Percentiles rank a stretch among this genome's conserved stretches.
Conservation (phyloP, 2,113 vertebrate species). For the Euleptes europaea region DNA sequence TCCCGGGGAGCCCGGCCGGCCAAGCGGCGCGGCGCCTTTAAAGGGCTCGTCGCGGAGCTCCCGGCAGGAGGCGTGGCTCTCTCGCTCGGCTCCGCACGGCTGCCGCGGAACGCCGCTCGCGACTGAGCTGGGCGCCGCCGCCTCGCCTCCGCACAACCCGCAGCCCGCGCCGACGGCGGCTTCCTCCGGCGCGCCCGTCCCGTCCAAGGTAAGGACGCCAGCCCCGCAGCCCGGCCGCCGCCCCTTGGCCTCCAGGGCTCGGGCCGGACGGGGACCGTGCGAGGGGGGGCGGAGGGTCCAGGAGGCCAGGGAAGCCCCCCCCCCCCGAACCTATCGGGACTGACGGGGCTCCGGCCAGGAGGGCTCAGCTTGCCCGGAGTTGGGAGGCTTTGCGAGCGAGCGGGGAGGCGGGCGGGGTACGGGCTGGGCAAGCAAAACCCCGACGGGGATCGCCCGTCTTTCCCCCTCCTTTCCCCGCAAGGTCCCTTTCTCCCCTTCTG, state of each 20-base stretch:
- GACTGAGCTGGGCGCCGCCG: constrained; percentile 47
- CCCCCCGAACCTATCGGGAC: background rate
- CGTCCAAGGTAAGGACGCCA: constrained; percentile 57
- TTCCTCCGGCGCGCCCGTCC: constrained; percentile 31
- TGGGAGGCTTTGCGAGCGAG: constrained; percentile 16
- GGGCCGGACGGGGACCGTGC: background rate
- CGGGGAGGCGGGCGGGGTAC: background rate
- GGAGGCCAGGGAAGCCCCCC: background rate
- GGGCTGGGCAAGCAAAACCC: background rate
- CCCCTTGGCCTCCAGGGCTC: background rate
- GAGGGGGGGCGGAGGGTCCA: background rate
- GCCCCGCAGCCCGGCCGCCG: background rate
- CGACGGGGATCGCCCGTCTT: background rate
- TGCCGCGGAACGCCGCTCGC: constrained; percentile 28
- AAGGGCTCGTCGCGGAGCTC: constrained; percentile 67
- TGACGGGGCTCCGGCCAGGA: background rate
- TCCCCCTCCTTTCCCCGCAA: background rate
- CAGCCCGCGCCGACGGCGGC: constrained; percentile 19
- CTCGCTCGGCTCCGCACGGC: constrained; percentile 36
- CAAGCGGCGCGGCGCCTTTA: constrained; percentile 73
- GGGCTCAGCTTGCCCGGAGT: background rate
- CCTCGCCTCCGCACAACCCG: constrained; percentile 8
- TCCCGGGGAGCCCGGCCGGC: background rate
- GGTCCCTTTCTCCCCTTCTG: background rate
- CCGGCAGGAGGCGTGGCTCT: constrained; percentile 89